phyloP scores from a whole-genome alignment of 2,797 vertebrate genomes.

The Coracias cyanogaster region DNA sequence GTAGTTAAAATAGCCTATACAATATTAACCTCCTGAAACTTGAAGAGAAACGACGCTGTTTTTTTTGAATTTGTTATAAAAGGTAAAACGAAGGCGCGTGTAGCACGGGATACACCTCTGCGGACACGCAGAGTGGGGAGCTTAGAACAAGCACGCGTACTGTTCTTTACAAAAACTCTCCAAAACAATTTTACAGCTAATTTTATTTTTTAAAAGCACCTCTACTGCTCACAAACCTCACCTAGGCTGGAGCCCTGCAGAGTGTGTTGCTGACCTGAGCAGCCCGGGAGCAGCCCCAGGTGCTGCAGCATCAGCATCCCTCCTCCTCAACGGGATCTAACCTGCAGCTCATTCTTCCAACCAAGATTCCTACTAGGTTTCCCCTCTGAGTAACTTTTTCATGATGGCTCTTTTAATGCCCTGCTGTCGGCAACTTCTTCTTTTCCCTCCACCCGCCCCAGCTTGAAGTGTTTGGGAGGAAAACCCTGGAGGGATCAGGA shows the following conservation, averaged over 20 bases:
- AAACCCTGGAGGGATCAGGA: slow-evolving; percentile 25
- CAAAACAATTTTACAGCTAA: not conserved
- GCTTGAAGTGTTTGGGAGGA: slow-evolving; percentile 1
- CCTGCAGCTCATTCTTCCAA: not conserved
- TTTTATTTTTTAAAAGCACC: not conserved
- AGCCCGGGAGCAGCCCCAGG: not conserved
- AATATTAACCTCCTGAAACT: not conserved
- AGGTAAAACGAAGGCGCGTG: not conserved
- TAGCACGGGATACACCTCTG: not conserved
- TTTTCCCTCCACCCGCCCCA: not conserved
- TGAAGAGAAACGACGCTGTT: not conserved
- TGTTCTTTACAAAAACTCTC: not conserved
- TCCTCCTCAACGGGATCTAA: not conserved
- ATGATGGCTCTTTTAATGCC: not conserved
- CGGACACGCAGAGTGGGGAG: not conserved
- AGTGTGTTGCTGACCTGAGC: not conserved
- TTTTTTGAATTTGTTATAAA: not conserved
- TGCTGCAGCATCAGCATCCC: not conserved
- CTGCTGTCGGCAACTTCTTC: not conserved
- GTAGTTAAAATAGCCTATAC: not conserved
- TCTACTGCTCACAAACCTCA: not conserved
- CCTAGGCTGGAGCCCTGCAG: not conserved
- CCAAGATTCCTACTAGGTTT: not conserved
- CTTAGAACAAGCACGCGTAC: not conserved
- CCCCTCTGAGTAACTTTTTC: not conserved